Percentiles rank a stretch among this genome's conserved stretches.
Conservation (phyloP, 2,113 vertebrate genomes). For the Notarius lentiginosus region DNA sequence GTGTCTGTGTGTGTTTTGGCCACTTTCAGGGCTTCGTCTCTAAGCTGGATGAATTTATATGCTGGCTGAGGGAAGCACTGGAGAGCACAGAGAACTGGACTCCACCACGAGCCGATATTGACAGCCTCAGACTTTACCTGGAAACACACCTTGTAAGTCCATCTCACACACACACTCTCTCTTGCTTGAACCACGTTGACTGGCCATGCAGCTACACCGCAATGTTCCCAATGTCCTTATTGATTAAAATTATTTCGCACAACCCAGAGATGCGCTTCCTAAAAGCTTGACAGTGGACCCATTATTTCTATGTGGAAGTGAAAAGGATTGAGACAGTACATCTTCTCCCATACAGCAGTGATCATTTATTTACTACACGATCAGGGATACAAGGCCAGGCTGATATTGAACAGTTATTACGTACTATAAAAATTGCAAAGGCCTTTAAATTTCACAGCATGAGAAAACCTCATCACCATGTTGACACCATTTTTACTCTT, state of each 20-base stretch:
- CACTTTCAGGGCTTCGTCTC: constrained; percentile 83
- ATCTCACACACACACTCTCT: not conserved
- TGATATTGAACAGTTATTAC: constrained; percentile 28
- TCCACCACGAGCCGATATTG: constrained; percentile 85
- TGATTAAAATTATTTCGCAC: not conserved
- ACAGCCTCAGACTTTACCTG: constrained; percentile 90
- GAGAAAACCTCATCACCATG: constrained; percentile 5
- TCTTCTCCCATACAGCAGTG: not conserved
- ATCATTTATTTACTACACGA: constrained; percentile 22
- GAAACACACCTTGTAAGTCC: constrained; percentile 94
- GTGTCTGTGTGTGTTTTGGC: constrained; percentile 4
- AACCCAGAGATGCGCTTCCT: not conserved
- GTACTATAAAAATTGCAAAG: constrained; percentile 25
- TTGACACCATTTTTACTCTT: constrained; percentile 22
- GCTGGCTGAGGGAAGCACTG: constrained; percentile 91
- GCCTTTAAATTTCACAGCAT: constrained; percentile 11
- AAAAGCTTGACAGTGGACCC: not conserved
- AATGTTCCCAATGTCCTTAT: not conserved
- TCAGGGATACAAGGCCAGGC: not conserved
- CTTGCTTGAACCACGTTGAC: not conserved
- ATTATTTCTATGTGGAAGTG: not conserved
- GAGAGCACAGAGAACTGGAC: constrained; percentile 96
- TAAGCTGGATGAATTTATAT: constrained; percentile 95
- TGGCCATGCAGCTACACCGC: not conserved
- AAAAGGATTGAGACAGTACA: not conserved